phyloP scores from a whole-genome alignment of 2,113 vertebrate species.

The Nothobranchius furzeri region DNA sequence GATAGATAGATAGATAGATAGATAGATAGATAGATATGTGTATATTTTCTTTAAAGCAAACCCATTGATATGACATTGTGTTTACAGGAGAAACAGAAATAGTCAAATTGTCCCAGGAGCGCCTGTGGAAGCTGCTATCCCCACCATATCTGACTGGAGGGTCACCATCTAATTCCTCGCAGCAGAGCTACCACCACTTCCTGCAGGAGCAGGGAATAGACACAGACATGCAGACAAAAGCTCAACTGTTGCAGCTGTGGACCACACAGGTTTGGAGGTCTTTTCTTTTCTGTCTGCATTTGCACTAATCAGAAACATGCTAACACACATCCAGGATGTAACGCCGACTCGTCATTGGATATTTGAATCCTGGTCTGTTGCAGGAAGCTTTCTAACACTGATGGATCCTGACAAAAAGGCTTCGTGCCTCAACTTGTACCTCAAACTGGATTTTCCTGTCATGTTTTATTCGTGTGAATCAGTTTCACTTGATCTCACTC shows the following conservation, averaged over 20 bases:
- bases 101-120: constrained; percentile 46
- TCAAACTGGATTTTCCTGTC: background rate
- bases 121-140: constrained; percentile 77
- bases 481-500: constrained; percentile 3
- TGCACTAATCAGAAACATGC: constrained; percentile 9
- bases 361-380: constrained; percentile 7
- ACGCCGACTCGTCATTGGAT: constrained; percentile 1
- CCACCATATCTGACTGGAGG: constrained; percentile 35
- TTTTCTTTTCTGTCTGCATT: background rate
- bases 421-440: constrained; percentile 49
- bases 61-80: background rate
- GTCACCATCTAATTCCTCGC: constrained; percentile 71
- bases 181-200: constrained; percentile 77
- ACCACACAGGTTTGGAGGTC: constrained; percentile 78
- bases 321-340: background rate
- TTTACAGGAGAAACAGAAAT: constrained; percentile 68
- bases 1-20: no score
- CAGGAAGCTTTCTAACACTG: constrained; percentile 18
- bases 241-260: constrained; percentile 85
- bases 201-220: constrained; percentile 71
- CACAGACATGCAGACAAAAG: constrained; percentile 76
- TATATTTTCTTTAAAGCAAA: no score
- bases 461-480: background rate
- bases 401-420: constrained; percentile 26
- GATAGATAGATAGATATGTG: no score